Evolutionary conservation across 1,140 invertebrate genomes (phyloP).

Genomic region (Euwallacea similis): DNA sequence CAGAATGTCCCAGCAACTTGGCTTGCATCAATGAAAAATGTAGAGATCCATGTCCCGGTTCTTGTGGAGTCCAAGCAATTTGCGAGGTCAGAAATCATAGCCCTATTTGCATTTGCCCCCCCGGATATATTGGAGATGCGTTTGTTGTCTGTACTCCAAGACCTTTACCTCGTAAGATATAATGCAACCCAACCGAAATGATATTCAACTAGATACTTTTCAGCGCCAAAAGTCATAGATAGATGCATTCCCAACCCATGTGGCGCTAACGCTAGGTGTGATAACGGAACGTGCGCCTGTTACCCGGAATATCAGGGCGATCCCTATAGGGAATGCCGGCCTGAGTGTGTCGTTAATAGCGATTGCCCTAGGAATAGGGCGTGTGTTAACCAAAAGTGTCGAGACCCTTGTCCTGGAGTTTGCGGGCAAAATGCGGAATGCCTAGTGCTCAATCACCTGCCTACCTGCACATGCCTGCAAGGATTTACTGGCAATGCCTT

Average conservation of each 20-base stretch:
- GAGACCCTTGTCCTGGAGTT: conserved; percentile 73
- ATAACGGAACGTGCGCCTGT: conserved; percentile 65
- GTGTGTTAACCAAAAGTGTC: conserved; percentile 70
- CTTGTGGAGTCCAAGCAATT: conserved; percentile 64
- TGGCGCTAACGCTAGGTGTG: conserved; percentile 59
- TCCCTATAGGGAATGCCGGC: conserved; percentile 68
- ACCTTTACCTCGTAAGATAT: conserved; percentile 35
- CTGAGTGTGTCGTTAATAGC: conserved; percentile 68
- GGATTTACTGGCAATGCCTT: conserved; percentile 72
- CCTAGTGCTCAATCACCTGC: conserved; percentile 68
- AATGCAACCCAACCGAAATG: not conserved
- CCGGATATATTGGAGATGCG: conserved; percentile 64
- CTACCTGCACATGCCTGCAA: conserved; percentile 70
- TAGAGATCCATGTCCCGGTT: conserved; percentile 65
- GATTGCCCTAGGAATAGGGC: conserved; percentile 69
- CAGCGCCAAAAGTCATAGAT: conserved; percentile 50
- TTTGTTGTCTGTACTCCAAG: conserved; percentile 60
- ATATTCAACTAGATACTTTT: conserved; percentile 3
- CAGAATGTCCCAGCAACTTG: conserved; percentile 64
- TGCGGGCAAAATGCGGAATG: conserved; percentile 74
- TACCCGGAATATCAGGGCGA: conserved; percentile 68
- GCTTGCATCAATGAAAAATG: conserved; percentile 67
- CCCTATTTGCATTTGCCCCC: conserved; percentile 64
- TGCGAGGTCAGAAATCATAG: conserved; percentile 65
- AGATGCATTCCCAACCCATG: conserved; percentile 67